A percentile compares a stretch with the other conserved stretches of the same genome.
Conservation (phyloP, 2,888 invertebrate species). For the Zygothrica quintamaculata region DNA sequence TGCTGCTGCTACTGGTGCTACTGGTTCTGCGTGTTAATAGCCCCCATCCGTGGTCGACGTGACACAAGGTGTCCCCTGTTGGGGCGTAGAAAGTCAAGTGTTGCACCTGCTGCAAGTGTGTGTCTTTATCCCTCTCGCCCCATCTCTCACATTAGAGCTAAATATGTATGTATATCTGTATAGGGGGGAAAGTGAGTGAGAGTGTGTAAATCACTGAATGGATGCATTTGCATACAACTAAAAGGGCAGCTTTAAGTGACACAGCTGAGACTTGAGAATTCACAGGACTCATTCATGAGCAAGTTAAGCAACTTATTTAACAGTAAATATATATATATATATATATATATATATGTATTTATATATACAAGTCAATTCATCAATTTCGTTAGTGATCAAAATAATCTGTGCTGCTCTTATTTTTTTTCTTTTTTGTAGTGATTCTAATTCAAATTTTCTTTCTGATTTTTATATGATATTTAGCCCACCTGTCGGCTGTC, state of each 20-base stretch:
- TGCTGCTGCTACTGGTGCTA: neutral
- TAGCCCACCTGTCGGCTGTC: neutral
- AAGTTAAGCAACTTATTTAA: neutral
- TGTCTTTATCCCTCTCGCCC: neutral
- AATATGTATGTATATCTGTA: slow-evolving; percentile 1
- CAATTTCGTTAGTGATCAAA: no score
- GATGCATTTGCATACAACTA: slow-evolving; percentile 14
- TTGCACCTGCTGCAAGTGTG: slow-evolving; percentile 23
- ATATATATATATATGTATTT: neutral
- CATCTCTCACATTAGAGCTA: no score
- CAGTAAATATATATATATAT: neutral
- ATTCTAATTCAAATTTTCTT: neutral
- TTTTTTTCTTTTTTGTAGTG: no score
- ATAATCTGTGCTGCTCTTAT: no score
- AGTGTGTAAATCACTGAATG: slow-evolving; percentile 14
- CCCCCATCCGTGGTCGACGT: slow-evolving; percentile 54
- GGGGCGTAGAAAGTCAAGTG: slow-evolving; percentile 45
- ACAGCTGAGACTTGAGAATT: neutral
- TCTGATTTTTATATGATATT: neutral
- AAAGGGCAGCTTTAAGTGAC: slow-evolving; percentile 1
- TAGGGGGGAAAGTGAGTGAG: slow-evolving; percentile 48
- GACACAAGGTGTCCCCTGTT: slow-evolving; percentile 33
- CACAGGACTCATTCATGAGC: neutral
- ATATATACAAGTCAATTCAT: neutral
- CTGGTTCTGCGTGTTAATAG: slow-evolving; percentile 68